Percentiles rank a stretch among this genome's conserved stretches.
Conservation (phyloP, 2,888 invertebrate species). For the Hypolimnas misippus region DNA sequence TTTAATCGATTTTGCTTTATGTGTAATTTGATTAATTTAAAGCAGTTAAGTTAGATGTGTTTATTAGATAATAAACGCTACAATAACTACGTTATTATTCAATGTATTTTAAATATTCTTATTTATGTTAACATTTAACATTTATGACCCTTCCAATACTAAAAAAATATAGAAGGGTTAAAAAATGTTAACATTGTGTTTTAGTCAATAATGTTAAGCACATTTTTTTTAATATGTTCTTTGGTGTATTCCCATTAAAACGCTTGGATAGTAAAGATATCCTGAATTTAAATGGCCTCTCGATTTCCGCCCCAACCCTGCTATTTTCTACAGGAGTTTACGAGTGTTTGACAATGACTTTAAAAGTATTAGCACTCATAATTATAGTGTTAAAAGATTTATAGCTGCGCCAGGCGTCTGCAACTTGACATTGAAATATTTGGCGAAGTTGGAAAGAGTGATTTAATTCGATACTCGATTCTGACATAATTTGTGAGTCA, state of each 20-base stretch:
- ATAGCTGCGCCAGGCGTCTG: conserved; percentile 17
- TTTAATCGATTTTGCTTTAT: conserved; percentile 39
- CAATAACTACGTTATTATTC: too few species aligned
- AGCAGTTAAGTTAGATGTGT: not conserved
- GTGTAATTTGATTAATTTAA: not conserved
- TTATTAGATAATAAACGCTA: not conserved
- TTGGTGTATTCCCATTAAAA: not conserved
- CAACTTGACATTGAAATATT: conserved; percentile 50
- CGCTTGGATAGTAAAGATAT: too few species aligned
- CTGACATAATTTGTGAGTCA: conserved; percentile 44
- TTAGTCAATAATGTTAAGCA: too few species aligned
- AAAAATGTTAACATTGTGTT: too few species aligned
- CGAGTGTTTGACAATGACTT: too few species aligned
- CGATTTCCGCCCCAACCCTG: too few species aligned
- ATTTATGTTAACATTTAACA: too few species aligned
- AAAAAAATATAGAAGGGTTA: too few species aligned
- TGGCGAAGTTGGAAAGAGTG: conserved; percentile 47
- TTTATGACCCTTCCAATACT: too few species aligned
- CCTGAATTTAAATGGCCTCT: too few species aligned
- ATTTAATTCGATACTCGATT: conserved; percentile 41
- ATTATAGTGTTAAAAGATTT: conserved; percentile 19
- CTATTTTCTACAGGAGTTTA: too few species aligned
- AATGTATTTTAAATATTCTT: too few species aligned
- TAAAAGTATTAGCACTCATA: not conserved
- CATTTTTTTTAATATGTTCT: not conserved